phyloP scores from a whole-genome alignment of 2,888 invertebrate species.

The Onthophagus sagittarius region DNA sequence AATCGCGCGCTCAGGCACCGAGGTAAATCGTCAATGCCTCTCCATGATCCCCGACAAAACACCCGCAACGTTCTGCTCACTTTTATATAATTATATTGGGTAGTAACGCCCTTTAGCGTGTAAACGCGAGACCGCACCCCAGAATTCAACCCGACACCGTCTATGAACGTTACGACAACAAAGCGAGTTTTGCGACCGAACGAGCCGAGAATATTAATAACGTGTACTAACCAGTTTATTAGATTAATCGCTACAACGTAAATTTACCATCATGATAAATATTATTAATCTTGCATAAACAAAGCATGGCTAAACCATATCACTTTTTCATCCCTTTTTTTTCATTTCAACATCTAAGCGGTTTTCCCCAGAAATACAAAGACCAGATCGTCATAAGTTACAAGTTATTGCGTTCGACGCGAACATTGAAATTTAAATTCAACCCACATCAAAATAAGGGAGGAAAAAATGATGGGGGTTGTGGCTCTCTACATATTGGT shows the following conservation, averaged over 20 bases:
- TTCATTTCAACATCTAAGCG: not conserved
- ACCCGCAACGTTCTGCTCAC: not conserved
- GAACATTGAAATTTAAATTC: not conserved
- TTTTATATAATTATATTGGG: not conserved
- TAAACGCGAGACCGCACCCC: not conserved
- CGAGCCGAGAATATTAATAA: not conserved
- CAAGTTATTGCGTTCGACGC: not conserved
- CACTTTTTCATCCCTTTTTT: not conserved
- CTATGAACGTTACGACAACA: not conserved
- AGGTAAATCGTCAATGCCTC: not conserved
- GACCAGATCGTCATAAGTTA: not conserved
- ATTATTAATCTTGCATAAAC: not conserved
- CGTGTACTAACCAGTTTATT: not conserved
- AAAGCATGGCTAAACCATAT: too few species aligned
- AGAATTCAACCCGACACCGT: not conserved
- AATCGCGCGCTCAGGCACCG: not conserved
- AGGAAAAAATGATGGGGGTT: not conserved
- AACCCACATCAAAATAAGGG: not conserved
- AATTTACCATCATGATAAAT: not conserved
- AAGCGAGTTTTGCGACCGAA: not conserved
- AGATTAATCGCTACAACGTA: not conserved
- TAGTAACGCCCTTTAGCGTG: not conserved
- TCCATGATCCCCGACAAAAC: not conserved
- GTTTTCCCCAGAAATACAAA: not conserved
- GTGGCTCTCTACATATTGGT: not conserved